Base-by-base conservation (phyloP, 2,797 vertebrate genomes). In the Etheostoma nigrum region DNA sequence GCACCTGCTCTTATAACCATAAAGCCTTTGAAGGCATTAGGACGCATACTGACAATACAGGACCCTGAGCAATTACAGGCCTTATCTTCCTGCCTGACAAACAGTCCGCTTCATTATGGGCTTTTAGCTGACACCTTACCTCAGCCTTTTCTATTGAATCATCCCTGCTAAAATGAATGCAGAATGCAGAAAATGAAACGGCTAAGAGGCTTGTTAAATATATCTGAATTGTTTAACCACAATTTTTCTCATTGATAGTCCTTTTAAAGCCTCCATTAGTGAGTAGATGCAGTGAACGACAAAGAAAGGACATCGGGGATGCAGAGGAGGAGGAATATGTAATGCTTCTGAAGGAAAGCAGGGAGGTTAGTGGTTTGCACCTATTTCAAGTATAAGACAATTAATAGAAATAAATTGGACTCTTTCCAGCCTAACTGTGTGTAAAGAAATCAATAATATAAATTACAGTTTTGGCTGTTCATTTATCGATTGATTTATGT, bases 91-190 rank as follows among this genome's bases (percentile, higher is more conserved):
- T 70, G 67, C 55, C 81, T 85, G 86, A 89, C 78, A 90, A 89
- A 90, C 84, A 85, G 70, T 81, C 54, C 0, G 60, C 84, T 88
- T 87, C 86, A 92, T 91, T 87, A 88, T 79, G 57, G 76, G 87
- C 87, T 93, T 90, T 91, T 91, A 91, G 88, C 86, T 84, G 85
- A 89, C 88, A 89, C 85, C 87, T 85, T 82, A 45, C 83, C 81
- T 69, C 76, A 82, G 79, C 81, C 75, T 80, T 76, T 54, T 36
- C 71, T 81, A 76, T 36, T 88, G 84, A 88, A 83, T 85, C 83
- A 89, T 83, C 75, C 6, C 65, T 66, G 67, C 79, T 90, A 91
- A 23, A 23, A 23, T 23, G 21, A 23, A 23, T 23, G 21, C 21
- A 23, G 21, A 23, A 90, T 89, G 86, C 51, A 88, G 64, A 73